A percentile compares a stretch with the other conserved stretches of the same genome.
These are phyloP conservation scores for Leptoclinus maculatus DNA, from an alignment of 2,797 vertebrate genomes.

Conservation along the genomic window DNA sequence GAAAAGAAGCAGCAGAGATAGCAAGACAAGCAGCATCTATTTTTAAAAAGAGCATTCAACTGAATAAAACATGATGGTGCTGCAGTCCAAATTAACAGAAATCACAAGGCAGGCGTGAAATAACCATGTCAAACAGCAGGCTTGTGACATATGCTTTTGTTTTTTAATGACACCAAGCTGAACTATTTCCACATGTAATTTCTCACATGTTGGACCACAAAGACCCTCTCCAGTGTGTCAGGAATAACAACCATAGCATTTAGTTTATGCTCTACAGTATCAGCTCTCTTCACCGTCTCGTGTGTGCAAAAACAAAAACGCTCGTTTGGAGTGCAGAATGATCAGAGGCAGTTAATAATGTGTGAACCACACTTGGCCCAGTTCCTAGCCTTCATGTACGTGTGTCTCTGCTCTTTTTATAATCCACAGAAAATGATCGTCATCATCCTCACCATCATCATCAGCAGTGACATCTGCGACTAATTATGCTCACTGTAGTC, in stretches of 20 bases:
- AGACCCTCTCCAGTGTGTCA: conserved; percentile 11
- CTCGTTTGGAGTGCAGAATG: conserved; percentile 9
- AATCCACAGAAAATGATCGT: conserved; percentile 46
- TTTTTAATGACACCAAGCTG: conserved; percentile 13
- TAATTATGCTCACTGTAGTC: conserved; percentile 38
- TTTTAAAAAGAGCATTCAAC: conserved; percentile 54
- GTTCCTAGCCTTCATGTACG: conserved; percentile 64
- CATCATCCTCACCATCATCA: conserved; percentile 45
- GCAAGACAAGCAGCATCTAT: conserved; percentile 53
- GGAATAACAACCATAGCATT: conserved; percentile 35
- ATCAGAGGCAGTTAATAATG: conserved; percentile 45
- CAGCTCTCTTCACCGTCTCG: conserved; percentile 10
- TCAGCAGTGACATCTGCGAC: conserved; percentile 44
- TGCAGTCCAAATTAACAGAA: conserved; percentile 48
- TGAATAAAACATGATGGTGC: conserved; percentile 63
- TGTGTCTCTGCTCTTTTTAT: conserved; percentile 63
- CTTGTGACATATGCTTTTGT: conserved; percentile 41
- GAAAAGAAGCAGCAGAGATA: conserved; percentile 6
- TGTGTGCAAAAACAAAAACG: conserved; percentile 24
- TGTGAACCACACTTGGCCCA: conserved; percentile 64
- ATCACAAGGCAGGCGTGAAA: conserved; percentile 44
- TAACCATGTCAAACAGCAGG: conserved; percentile 23
- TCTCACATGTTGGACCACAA: background rate
- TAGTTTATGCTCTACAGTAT: conserved; percentile 22
- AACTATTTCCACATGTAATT: conserved; percentile 9